These are phyloP conservation scores for Dolichallabes microphthalmus DNA, from an alignment of 2,113 vertebrate species.

Conservation along the genomic window DNA sequence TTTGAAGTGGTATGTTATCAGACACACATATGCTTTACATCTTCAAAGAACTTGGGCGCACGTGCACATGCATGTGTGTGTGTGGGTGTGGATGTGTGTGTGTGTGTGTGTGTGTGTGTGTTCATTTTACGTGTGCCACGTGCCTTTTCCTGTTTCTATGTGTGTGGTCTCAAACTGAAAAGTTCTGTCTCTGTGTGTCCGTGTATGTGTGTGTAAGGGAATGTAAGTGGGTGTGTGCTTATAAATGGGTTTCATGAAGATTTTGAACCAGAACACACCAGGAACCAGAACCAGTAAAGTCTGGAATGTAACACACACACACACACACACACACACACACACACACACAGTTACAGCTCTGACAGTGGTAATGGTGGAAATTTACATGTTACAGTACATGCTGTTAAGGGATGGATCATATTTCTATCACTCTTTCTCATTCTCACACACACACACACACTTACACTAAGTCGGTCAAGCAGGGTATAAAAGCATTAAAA, in stretches of 20 bases:
- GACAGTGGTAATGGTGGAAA: neutral
- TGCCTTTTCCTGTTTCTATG: constrained; percentile 30
- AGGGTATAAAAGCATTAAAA: constrained; percentile 56
- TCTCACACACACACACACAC: neutral
- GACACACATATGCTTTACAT: constrained; percentile 22
- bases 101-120: neutral
- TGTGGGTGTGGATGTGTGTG: constrained; percentile 11
- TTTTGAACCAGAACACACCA: constrained; percentile 2
- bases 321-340: too few species aligned
- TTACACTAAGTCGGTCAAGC: neutral
- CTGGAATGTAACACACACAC: neutral
- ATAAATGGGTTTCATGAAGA: neutral
- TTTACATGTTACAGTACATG: neutral
- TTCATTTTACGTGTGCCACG: constrained; percentile 52
- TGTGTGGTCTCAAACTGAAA: constrained; percentile 42
- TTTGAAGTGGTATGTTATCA: constrained; percentile 33
- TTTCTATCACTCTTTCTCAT: neutral
- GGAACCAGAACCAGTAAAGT: neutral
- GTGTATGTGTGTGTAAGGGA: neutral
- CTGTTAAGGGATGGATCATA: neutral
- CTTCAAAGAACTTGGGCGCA: constrained; percentile 37
- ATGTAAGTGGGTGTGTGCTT: neutral
- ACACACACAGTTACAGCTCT: neutral
- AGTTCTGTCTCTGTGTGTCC: neutral
- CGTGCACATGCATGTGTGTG: constrained; percentile 51